A percentile compares a stretch with the other conserved stretches of the same genome.
Conservation (phyloP, 2,888 invertebrate genomes). For the Tetranychus truncatus region DNA sequence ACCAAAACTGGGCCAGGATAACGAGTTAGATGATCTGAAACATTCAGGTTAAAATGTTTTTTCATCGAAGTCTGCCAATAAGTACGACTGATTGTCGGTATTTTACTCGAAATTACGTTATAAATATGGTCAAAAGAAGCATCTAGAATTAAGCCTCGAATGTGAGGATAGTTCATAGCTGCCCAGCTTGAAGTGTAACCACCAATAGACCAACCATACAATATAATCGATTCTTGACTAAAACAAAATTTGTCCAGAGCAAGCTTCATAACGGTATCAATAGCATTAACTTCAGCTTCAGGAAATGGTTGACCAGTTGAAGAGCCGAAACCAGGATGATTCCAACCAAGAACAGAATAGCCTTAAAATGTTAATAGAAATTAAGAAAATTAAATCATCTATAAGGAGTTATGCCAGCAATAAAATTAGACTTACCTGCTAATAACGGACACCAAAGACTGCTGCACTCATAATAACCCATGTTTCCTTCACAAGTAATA, state of each 20-base stretch:
- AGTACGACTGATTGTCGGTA: constrained; percentile 56
- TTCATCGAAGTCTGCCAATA: constrained; percentile 56
- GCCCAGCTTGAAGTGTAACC: constrained; percentile 78
- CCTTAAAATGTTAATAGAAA: constrained; percentile 34
- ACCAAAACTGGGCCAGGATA: constrained; percentile 59
- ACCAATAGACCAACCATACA: constrained; percentile 96
- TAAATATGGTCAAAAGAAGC: constrained; percentile 91
- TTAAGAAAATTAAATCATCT: background rate
- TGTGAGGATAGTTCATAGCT: constrained; percentile 66
- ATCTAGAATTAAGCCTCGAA: constrained; percentile 70
- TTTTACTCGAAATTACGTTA: constrained; percentile 63
- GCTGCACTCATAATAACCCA: constrained; percentile 92
- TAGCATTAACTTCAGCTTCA: constrained; percentile 62
- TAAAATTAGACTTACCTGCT: constrained; percentile 69
- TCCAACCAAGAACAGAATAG: constrained; percentile 89
- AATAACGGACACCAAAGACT: constrained; percentile 63
- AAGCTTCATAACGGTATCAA: constrained; percentile 78
- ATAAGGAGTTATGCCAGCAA: background rate
- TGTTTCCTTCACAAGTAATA: constrained; percentile 84
- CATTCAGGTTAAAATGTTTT: constrained; percentile 60
- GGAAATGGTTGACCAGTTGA: constrained; percentile 70
- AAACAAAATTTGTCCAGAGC: constrained; percentile 65
- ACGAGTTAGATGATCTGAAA: constrained; percentile 47
- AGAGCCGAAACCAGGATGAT: constrained; percentile 86
- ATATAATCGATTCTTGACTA: constrained; percentile 53